These are phyloP conservation scores for Podiceps cristatus DNA, from an alignment of 2,113 vertebrate species.

Conservation along the genomic window DNA sequence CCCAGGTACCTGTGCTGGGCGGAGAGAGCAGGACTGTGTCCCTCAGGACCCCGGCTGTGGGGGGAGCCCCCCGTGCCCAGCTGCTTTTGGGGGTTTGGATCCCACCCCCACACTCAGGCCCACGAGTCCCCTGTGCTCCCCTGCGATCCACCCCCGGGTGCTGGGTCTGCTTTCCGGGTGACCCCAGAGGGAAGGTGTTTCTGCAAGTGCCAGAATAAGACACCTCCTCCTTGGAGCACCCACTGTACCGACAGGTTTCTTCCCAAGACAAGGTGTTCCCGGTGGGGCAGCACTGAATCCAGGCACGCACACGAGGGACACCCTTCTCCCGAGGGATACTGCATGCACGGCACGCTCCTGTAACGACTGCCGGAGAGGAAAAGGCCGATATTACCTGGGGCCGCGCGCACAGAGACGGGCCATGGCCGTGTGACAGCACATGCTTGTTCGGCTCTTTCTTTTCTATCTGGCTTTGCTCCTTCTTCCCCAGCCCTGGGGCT, in stretches of 20 bases:
- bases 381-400: background rate
- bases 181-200: background rate
- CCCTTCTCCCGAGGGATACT: background rate
- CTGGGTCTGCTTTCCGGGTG: background rate
- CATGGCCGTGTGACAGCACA: background rate
- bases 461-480: accelerated
- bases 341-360: accelerated
- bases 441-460: background rate
- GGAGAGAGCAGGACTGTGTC: background rate
- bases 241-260: accelerated
- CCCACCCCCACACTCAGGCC: accelerated
- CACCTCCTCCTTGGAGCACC: background rate
- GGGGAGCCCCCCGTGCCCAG: background rate
- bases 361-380: background rate
- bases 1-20: background rate
- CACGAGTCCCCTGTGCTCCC: accelerated
- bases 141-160: too few species aligned
- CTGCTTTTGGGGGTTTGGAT: background rate
- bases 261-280: background rate
- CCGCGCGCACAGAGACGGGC: background rate
- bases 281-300: accelerated
- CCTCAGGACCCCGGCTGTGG: background rate
- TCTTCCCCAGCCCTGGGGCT: background rate
- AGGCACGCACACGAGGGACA: accelerated
- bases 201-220: background rate